phyloP scores from a whole-genome alignment of 2,888 invertebrate genomes.

The Ennomos erosarius region DNA sequence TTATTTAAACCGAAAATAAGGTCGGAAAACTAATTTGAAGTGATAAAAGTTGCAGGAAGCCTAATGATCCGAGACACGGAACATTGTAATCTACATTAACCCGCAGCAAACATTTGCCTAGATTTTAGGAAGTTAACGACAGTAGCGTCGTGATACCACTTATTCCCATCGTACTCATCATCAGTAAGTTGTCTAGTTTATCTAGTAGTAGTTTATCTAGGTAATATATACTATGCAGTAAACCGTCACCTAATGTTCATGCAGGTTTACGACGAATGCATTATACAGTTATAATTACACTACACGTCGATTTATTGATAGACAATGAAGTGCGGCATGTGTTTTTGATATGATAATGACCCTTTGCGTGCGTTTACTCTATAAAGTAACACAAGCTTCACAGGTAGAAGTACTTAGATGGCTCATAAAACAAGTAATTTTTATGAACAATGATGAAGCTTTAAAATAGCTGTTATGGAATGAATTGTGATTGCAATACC shows the following conservation, averaged over 20 bases:
- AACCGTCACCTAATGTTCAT: too few species aligned
- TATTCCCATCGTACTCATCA: constrained; percentile 5
- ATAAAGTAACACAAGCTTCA: constrained; percentile 13
- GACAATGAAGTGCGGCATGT: constrained; percentile 26
- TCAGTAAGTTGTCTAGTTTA: too few species aligned
- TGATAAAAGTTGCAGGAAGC: constrained; percentile 63
- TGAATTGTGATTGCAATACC: constrained; percentile 19
- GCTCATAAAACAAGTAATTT: constrained; percentile 5
- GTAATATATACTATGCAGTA: background rate
- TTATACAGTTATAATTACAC: too few species aligned
- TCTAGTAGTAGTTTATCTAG: background rate
- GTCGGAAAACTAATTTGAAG: constrained; percentile 53
- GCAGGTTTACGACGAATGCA: too few species aligned
- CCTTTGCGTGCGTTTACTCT: constrained; percentile 15
- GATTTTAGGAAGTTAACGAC: constrained; percentile 49
- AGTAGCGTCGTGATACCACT: constrained; percentile 25
- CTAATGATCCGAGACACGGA: constrained; percentile 64
- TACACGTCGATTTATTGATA: constrained; percentile 8
- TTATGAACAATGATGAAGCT: constrained; percentile 20
- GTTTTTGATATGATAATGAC: constrained; percentile 20
- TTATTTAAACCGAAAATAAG: constrained; percentile 54
- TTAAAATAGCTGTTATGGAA: constrained; percentile 23
- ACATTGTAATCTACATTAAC: constrained; percentile 55
- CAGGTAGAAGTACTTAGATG: constrained; percentile 3
- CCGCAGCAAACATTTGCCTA: constrained; percentile 44